Conservation (phyloP, 2,888 invertebrate genomes). For the Morinoia aosen region DNA sequence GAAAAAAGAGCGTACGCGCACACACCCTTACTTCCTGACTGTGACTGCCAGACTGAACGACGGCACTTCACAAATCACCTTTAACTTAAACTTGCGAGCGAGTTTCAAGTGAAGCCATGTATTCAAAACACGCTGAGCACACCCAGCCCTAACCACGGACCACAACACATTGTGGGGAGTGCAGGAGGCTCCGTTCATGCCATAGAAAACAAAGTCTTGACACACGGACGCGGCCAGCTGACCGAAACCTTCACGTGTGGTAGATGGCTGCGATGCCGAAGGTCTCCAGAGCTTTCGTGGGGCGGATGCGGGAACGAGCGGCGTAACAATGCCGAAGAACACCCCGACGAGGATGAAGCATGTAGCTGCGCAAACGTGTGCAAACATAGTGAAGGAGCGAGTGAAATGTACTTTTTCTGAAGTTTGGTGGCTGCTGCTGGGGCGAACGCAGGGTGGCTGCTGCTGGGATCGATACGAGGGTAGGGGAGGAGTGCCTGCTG, state of each 20-base stretch:
- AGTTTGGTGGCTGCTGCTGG: not conserved
- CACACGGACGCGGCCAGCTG: slow-evolving; percentile 26
- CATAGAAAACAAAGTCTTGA: not conserved
- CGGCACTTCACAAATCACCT: slow-evolving; percentile 41
- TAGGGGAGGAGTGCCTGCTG: not conserved
- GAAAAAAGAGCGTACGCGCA: not conserved
- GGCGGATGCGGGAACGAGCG: not conserved
- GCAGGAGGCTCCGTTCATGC: not conserved
- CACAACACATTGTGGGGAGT: not conserved
- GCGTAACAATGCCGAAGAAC: not conserved
- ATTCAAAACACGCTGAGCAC: not conserved
- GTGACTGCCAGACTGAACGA: slow-evolving; percentile 15
- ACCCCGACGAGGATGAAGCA: not conserved
- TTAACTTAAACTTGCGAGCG: not conserved
- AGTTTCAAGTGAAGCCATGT: not conserved
- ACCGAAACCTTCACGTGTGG: slow-evolving; percentile 7
- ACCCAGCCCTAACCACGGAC: not conserved
- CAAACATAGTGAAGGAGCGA: not conserved
- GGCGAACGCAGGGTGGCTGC: not conserved
- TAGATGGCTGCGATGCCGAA: slow-evolving; percentile 39
- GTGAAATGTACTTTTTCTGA: not conserved
- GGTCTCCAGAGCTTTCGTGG: slow-evolving; percentile 5
- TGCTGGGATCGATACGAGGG: slow-evolving; percentile 12
- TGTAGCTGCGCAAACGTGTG: not conserved
- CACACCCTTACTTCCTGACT: slow-evolving; percentile 23